These are phyloP conservation scores for Todiramphus saurophagus DNA, from an alignment of 2,113 vertebrate genomes.

Conservation along the genomic window DNA sequence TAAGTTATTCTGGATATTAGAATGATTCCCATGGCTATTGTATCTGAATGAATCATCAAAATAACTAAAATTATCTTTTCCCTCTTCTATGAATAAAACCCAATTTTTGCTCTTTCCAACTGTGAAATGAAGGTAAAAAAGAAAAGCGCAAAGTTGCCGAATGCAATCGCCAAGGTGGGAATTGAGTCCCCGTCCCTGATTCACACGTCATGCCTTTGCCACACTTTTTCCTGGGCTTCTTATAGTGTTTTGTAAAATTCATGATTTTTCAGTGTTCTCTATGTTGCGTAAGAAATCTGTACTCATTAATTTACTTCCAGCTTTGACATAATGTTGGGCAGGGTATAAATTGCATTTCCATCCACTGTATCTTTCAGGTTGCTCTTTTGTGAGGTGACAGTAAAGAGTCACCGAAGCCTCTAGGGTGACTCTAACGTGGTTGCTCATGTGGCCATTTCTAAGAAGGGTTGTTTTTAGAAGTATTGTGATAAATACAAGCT, in stretches of 20 bases:
- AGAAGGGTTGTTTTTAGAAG: neutral
- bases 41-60: slow-evolving; percentile 20
- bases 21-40: neutral
- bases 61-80: slow-evolving; percentile 8
- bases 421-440: neutral
- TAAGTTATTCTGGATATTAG: neutral
- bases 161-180: neutral
- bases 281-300: neutral
- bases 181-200: neutral
- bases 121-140: neutral
- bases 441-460: neutral
- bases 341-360: neutral
- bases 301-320: neutral
- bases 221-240: neutral
- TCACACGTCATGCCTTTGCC: neutral
- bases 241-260: neutral
- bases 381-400: neutral
- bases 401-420: neutral
- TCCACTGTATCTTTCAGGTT: neutral
- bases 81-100: neutral
- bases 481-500: neutral
- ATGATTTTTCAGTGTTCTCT: neutral
- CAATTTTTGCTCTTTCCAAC: slow-evolving; percentile 3
- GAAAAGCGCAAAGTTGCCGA: neutral
- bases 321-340: neutral